These are phyloP conservation scores for Pseudopipra pipra DNA, from an alignment of 2,113 vertebrate species.

Conservation along the genomic window DNA sequence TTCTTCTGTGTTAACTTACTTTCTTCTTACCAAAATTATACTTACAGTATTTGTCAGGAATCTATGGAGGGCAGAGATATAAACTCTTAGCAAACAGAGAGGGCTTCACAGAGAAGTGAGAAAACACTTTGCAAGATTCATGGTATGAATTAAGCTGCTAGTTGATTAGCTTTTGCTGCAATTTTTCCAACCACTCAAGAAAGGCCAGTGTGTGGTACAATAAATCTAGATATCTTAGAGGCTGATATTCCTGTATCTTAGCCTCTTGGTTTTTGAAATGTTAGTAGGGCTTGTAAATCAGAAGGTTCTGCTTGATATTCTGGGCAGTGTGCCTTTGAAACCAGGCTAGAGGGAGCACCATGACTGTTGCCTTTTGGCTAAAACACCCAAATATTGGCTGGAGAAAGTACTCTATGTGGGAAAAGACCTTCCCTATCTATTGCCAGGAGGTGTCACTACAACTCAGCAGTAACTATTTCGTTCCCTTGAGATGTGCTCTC, in stretches of 20 bases:
- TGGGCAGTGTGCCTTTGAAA: neutral
- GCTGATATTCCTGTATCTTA: neutral
- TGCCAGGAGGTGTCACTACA: constrained; percentile 78
- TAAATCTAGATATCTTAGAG: constrained; percentile 18
- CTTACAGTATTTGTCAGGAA: neutral
- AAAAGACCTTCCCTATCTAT: neutral
- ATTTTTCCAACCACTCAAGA: neutral
- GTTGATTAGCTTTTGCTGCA: constrained; percentile 26
- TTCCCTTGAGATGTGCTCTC: neutral
- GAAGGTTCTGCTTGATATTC: neutral
- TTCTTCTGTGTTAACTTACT: neutral
- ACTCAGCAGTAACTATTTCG: constrained; percentile 41
- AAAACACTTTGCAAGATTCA: constrained; percentile 33
- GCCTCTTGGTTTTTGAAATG: neutral
- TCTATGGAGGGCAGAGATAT: neutral
- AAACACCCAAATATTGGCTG: neutral
- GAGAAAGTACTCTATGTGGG: neutral
- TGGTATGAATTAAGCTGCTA: constrained; percentile 19
- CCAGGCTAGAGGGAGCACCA: neutral
- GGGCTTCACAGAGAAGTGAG: neutral
- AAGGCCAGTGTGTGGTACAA: neutral
- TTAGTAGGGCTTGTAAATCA: neutral
- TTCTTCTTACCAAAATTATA: neutral
- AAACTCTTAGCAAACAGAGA: constrained; percentile 13
- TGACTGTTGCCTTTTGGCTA: neutral